Evolutionary conservation across 2,888 invertebrate species (phyloP), one percentile per base, ranked within the genome.

Genomic region (Chymomyza caudatula): DNA sequence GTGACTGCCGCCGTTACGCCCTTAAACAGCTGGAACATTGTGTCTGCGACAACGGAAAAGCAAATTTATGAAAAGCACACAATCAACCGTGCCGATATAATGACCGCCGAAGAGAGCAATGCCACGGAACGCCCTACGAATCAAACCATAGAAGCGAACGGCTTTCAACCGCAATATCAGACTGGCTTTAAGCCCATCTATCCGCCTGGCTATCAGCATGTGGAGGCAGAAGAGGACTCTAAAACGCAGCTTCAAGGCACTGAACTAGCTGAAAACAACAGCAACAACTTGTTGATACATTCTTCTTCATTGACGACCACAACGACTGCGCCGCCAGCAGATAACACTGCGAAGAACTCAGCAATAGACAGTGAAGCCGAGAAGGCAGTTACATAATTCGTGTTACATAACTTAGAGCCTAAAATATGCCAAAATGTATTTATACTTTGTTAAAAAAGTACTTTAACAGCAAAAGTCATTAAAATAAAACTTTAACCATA

Each of bases 101-200:
- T 23, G 3, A 70, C 75, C n/a, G 82, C 78, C 23, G 93, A 94
- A 78, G 91, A 93, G 4, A 93, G 94, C 73, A 93, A 92, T 20
- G n/a, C 5, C 1, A 15, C n/a, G 17, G 3, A 47, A 6, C 15
- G 17, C 1, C 44, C 15, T n/a, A 47, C 6, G 5, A 47, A 47
- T 47, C 17, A 15, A 47, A 47, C 15, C 4, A 5, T 5, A 1
- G 15, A 47, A 17, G 11, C 6, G n/a, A 47, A 37, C 29, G 11
- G 15, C 73, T 94, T 94, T 75, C 93, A 93, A 71, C 94, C 94
- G 0, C 93, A 94, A 76, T 87, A 94, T 17, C 93, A 93, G 73
- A 93, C 94, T 3, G 94, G 94, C 0, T 94, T 94, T 76, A 92
- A 93, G 77, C 94, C 94, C 0, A 93, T 94, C 60, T 95, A 95